Conservation (phyloP, 2,113 vertebrate genomes). For the Leuciscus idus region DNA sequence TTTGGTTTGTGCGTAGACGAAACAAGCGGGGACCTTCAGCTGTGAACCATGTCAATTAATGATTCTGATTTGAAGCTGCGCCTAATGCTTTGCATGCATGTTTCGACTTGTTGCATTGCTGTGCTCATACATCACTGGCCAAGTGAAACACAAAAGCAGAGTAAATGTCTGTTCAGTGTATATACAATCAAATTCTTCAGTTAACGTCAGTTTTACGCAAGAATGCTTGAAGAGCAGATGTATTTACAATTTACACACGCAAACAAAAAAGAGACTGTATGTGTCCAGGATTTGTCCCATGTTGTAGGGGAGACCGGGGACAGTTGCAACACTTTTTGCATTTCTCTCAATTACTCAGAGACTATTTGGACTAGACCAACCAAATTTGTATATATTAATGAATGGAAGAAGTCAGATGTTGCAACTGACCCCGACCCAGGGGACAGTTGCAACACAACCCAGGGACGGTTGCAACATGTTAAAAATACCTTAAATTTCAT, state of each 20-base stretch:
- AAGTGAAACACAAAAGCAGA: not conserved
- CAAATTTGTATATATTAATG: too few relatives aligned
- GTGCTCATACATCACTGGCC: not conserved
- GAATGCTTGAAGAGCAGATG: not conserved
- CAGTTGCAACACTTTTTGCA: too few relatives aligned
- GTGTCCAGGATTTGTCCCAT: too few relatives aligned
- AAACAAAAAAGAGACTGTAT: not conserved
- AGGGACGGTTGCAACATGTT: too few relatives aligned
- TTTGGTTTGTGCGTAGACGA: not conserved
- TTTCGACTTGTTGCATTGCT: not conserved
- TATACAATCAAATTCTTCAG: not conserved
- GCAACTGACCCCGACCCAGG: too few relatives aligned
- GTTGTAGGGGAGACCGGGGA: too few relatives aligned
- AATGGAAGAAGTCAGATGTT: too few relatives aligned
- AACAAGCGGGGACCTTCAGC: not conserved
- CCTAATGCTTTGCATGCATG: not conserved
- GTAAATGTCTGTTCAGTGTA: not conserved
- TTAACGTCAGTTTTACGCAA: not conserved
- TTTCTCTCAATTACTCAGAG: too few relatives aligned
- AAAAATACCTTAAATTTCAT: too few relatives aligned
- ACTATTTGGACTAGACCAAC: too few relatives aligned
- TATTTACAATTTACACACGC: not conserved
- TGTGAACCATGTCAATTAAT: not conserved
- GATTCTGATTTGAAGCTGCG: not conserved
- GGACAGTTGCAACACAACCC: too few relatives aligned